Conservation (phyloP, 1,140 invertebrate genomes). For the Formica exsecta region DNA sequence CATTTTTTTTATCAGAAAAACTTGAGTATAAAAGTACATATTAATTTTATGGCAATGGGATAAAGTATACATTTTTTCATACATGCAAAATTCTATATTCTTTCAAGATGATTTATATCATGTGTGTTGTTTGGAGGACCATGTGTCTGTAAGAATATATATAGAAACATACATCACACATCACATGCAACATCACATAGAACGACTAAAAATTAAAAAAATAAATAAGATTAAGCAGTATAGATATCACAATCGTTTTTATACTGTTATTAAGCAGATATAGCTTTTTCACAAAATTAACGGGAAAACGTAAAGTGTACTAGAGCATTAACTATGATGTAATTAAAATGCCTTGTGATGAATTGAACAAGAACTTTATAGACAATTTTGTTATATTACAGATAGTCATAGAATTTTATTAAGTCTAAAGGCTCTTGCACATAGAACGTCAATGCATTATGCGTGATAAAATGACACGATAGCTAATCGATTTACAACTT, state of each 20-base stretch:
- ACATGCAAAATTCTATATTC: constrained; percentile 52
- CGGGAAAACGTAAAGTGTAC: constrained; percentile 66
- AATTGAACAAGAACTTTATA: constrained; percentile 75
- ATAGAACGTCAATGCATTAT: too few relatives aligned
- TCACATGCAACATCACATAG: constrained; percentile 63
- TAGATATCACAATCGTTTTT: constrained; percentile 78
- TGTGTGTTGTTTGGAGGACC: constrained; percentile 39
- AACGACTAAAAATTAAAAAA: constrained; percentile 61
- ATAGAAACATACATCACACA: constrained; percentile 57
- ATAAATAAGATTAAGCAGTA: constrained; percentile 63
- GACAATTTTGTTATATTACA: constrained; percentile 61
- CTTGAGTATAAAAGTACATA: constrained; percentile 40
- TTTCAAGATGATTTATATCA: constrained; percentile 49
- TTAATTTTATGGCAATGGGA: constrained; percentile 56
- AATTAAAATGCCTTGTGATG: constrained; percentile 73
- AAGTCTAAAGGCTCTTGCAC: neutral
- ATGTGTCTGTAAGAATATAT: constrained; percentile 67
- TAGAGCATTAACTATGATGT: constrained; percentile 75
- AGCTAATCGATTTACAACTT: too few relatives aligned
- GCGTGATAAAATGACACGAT: too few relatives aligned
- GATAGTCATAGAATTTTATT: constrained; percentile 58
- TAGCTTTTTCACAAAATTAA: constrained; percentile 85
- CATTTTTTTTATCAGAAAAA: constrained; percentile 63
- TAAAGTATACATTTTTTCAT: constrained; percentile 47
- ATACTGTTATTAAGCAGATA: constrained; percentile 81